Evolutionary conservation across 1,140 invertebrate species (phyloP), one percentile per base, ranked within the genome.

Genomic region (Antheraea mylitta): DNA sequence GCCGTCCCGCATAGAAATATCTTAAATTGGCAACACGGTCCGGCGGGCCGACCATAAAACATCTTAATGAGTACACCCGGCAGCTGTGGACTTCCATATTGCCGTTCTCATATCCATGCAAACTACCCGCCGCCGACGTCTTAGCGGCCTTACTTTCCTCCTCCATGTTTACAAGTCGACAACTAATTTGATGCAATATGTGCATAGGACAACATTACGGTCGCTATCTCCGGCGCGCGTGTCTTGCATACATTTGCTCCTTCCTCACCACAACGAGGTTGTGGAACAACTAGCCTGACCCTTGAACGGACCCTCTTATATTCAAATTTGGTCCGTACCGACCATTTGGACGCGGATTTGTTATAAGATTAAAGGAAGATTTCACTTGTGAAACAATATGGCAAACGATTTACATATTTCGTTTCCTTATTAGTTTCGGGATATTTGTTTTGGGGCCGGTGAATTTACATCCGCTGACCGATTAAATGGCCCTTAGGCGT

Each of bases 281-380:
- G 73, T 75, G 75, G 80, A 58, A 58, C 53, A 58, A 38, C 48
- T 30, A 37, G 65, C 77, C 76, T 87, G 83, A 90, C 90, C 86
- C 88, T 89, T 75, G 76, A 81, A 66, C 77, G 72, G 81, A 89
- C 90, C 90, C 91, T 87, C 86, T 80, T 90, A 85, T 93, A 92
- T 92, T 92, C 90, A 92, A 93, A 92, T 92, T 84, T 75, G 72
- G 70, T 81, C 83, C 80, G 79, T 81, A 77, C 85, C 87, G 91
- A 83, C 86, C 90, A 93, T 93, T 93, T 92, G 89, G 87, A 90
- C 91, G 85, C 90, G 89, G 92, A 93, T 93, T 92, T 93, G 92
- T 92, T 92, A 92, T 91, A 93, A 93, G 92, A 93, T 93, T 93
- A 93, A 92, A 91, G 89, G 89, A 93, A 93, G 92, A 93, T 92